Conservation (phyloP, 2,888 invertebrate genomes). For the Lingula anatina region DNA sequence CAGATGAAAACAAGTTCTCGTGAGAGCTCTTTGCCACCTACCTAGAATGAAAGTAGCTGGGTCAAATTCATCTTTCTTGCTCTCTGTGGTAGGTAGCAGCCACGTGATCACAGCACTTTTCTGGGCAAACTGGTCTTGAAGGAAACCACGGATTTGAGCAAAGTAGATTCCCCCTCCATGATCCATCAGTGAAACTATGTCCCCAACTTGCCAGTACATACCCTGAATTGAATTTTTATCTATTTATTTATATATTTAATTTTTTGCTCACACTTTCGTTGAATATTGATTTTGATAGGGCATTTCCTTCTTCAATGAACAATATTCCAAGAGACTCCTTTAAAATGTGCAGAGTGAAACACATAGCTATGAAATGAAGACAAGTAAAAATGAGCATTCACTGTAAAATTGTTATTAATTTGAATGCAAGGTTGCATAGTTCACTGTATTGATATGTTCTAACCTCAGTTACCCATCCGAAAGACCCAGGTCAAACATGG, state of each 20-base stretch:
- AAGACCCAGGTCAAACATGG: no score
- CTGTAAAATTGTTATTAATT: no score
- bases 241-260: not conserved
- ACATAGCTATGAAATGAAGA: no score
- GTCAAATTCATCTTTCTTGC: constrained; percentile 75
- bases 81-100: constrained; percentile 78
- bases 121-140: constrained; percentile 88
- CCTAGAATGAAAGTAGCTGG: constrained; percentile 85
- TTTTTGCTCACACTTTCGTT: not conserved
- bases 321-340: no score
- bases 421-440: no score
- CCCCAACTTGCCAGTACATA: constrained; percentile 78
- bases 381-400: no score
- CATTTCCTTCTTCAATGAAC: not conserved
- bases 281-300: not conserved
- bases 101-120: constrained; percentile 89
- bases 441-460: no score
- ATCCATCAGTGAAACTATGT: constrained; percentile 81
- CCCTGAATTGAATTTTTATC: constrained; percentile 37
- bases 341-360: no score
- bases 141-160: constrained; percentile 81
- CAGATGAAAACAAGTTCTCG: no score
- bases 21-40: no score
- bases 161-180: constrained; percentile 69
- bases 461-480: no score